Base-by-base conservation (phyloP, 35 echinoderm and acorn worm species). In the Anneissia japonica region DNA sequence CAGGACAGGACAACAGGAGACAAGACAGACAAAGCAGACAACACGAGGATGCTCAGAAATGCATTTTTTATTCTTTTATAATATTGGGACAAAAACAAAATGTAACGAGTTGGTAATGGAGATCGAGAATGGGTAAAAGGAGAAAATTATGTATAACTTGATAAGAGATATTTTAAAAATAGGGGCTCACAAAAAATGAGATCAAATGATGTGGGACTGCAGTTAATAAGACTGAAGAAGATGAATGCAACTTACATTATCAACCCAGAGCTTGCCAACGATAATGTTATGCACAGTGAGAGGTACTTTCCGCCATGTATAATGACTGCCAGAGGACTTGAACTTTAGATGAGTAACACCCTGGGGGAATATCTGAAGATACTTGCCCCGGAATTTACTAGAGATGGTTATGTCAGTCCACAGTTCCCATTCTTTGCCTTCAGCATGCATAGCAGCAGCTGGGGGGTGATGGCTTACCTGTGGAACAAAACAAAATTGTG, bases 311-410 rank as follows among this genome's bases (percentile, higher is more conserved):
- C 84, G 37, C 45, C 93, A 99, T 31, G 96, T 99, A 46, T 99
- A 99, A 81, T 99, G 92, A 86, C 92, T 99, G 5, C 96, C 96
- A 41, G 96, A 86, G 38, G 87, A 89, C 84, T 91, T 89, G 84
- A 99, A 99, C 30, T 77, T 82, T 37, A 99, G 86, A 84, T 99
- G 96, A 17, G 89, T 82, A 32, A 90, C 94, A 38, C 96, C 96
- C 46, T 99, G 93, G 13, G 96, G 96, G 84, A 99, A 94, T 46
- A 99, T 86, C 76, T 94, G 96, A 10, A 99, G 81, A 46, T 99
- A 99, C 86, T 99, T 99, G 56, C 96, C 96, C 33, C 96, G 64
- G 92, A 99, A 99, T 87, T 99, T 99, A 84, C 96, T 99, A 34
- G 89, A 91, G 78, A 99, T 99, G 35, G 96, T 99, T 41, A 92